Evolutionary conservation across 2,797 vertebrate species (phyloP).

Genomic region (Pogoniulus pusillus): DNA sequence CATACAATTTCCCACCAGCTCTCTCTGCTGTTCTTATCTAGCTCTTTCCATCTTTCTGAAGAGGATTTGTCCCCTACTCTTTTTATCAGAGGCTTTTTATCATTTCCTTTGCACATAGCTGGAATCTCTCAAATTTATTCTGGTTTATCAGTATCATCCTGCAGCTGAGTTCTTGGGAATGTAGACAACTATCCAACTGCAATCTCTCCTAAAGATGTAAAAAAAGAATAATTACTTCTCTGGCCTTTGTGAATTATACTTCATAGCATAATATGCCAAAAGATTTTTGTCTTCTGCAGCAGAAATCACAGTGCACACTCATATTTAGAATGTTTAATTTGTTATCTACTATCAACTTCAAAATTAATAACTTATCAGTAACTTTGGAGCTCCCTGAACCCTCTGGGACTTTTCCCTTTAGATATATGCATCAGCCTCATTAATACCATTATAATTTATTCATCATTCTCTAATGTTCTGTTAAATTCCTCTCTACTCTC

Average conservation of each 20-base stretch:
- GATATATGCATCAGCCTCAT: constrained; percentile 27
- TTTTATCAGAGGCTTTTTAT: background rate
- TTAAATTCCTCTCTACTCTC: constrained; percentile 40
- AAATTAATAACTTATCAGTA: constrained; percentile 61
- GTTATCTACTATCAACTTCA: constrained; percentile 38
- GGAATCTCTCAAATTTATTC: background rate
- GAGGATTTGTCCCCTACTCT: background rate
- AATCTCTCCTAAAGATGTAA: background rate
- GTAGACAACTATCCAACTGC: background rate
- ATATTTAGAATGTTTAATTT: constrained; percentile 37
- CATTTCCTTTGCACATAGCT: background rate
- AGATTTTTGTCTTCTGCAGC: background rate
- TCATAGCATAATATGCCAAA: background rate
- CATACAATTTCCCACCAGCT: background rate
- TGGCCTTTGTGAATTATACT: background rate
- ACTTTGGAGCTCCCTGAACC: constrained; percentile 1
- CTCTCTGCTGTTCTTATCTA: background rate
- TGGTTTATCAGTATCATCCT: background rate
- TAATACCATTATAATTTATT: constrained; percentile 59
- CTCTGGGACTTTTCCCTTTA: constrained; percentile 42
- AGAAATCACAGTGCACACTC: background rate
- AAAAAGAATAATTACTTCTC: constrained; percentile 4
- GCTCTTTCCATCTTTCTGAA: background rate
- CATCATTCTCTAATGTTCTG: constrained; percentile 55
- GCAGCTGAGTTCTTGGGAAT: background rate